A percentile compares a stretch with the other conserved stretches of the same genome.
These are phyloP conservation scores for Octopus bimaculoides DNA, from an alignment of 1,140 invertebrate genomes.

Conservation along the genomic window DNA sequence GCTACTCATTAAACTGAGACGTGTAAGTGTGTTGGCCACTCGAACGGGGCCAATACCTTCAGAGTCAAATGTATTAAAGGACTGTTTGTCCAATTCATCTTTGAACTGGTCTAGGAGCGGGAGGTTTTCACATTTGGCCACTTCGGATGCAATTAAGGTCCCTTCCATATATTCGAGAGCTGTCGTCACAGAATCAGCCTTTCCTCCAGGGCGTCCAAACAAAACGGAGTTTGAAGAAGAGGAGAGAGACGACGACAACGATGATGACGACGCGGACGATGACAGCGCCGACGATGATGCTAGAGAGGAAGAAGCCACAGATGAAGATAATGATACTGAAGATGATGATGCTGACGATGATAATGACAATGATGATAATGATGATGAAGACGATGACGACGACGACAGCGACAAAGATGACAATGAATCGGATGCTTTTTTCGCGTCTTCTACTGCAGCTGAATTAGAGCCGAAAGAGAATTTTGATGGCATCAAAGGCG, in stretches of 20 bases:
- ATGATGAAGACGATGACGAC: neutral
- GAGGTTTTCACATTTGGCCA: constrained; percentile 1
- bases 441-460: neutral
- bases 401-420: neutral
- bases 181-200: neutral
- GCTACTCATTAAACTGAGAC: neutral
- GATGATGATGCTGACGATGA: neutral
- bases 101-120: neutral
- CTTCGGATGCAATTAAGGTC: neutral
- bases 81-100: neutral
- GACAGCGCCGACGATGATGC: neutral
- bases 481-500: neutral
- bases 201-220: neutral
- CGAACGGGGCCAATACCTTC: neutral
- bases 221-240: neutral
- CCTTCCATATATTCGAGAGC: neutral
- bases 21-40: neutral
- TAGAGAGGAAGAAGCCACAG: neutral
- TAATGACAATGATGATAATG: neutral
- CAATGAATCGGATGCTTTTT: neutral
- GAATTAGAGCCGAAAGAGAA: neutral
- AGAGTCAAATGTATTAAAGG: neutral
- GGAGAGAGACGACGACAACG: neutral
- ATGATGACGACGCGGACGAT: neutral
- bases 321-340: neutral